Conservation (phyloP, 2,888 invertebrate species). For the Julus scanicus region DNA sequence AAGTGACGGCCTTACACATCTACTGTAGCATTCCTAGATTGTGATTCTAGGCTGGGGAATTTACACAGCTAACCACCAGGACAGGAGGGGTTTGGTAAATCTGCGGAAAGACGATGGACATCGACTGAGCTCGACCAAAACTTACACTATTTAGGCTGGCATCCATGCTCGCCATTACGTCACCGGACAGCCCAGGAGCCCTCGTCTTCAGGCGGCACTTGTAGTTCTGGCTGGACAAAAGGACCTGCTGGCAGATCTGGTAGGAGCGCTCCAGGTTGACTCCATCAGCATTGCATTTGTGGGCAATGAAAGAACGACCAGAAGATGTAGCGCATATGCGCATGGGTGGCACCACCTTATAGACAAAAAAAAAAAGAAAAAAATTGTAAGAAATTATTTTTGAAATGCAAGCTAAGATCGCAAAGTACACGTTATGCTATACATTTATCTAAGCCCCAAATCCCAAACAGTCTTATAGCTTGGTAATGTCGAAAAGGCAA, state of each 20-base stretch:
- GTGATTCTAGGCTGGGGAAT: background rate
- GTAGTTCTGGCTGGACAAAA: conserved; percentile 88
- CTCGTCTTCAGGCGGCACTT: conserved; percentile 32
- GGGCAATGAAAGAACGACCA: background rate
- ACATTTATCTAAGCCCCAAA: too few relatives aligned
- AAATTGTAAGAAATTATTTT: background rate
- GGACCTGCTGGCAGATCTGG: conserved; percentile 82
- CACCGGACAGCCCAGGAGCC: background rate
- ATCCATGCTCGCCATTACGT: conserved; percentile 14
- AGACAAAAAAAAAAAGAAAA: background rate
- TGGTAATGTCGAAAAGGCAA: too few relatives aligned
- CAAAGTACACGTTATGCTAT: too few relatives aligned
- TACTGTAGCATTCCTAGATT: background rate
- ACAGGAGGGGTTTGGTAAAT: background rate
- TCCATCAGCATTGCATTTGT: conserved; percentile 55
- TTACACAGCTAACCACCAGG: conserved; percentile 38
- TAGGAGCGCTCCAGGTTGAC: conserved; percentile 94
- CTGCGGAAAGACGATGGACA: conserved; percentile 50
- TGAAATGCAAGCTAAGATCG: background rate
- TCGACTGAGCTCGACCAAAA: conserved; percentile 49
- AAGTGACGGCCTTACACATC: background rate
- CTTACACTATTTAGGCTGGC: background rate
- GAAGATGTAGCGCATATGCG: background rate
- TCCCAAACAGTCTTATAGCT: too few relatives aligned
- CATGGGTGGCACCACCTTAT: conserved; percentile 40